Conservation (phyloP, 2,113 vertebrate species). For the Perca fluviatilis region DNA sequence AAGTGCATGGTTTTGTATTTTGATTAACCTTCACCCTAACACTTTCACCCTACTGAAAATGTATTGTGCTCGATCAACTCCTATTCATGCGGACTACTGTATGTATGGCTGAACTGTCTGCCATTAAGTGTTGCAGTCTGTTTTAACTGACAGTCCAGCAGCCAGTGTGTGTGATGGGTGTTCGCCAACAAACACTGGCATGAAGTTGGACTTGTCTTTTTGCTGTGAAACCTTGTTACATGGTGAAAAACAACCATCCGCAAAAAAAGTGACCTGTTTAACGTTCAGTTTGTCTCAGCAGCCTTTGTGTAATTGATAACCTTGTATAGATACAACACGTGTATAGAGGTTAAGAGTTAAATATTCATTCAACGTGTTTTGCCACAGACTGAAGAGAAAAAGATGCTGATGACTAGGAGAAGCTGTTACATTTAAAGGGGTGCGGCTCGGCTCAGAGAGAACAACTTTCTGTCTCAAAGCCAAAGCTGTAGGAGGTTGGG, state of each 20-base stretch:
- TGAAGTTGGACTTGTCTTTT: not conserved
- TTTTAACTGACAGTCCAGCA: not conserved
- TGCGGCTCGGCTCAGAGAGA: not conserved
- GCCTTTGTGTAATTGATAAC: constrained; percentile 1
- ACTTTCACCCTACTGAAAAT: not conserved
- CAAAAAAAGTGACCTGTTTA: not conserved
- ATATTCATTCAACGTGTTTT: not conserved
- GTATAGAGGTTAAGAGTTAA: not conserved
- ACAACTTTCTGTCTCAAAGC: not conserved
- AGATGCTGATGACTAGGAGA: not conserved
- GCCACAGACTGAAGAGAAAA: not conserved
- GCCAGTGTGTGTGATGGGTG: not conserved
- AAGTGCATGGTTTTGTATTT: constrained; percentile 45
- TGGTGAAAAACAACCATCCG: too few relatives aligned
- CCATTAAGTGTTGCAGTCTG: not conserved
- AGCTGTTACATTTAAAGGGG: not conserved
- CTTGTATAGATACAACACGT: not conserved
- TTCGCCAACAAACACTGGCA: not conserved
- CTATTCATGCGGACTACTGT: not conserved
- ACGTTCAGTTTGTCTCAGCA: constrained; percentile 6
- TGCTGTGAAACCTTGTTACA: too few relatives aligned
- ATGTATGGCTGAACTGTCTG: not conserved
- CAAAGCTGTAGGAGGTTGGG: not conserved
- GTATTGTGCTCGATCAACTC: not conserved
- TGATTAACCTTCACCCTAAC: not conserved